Base-by-base conservation (phyloP, 2,113 vertebrate genomes). In the Isichthys henryi region DNA sequence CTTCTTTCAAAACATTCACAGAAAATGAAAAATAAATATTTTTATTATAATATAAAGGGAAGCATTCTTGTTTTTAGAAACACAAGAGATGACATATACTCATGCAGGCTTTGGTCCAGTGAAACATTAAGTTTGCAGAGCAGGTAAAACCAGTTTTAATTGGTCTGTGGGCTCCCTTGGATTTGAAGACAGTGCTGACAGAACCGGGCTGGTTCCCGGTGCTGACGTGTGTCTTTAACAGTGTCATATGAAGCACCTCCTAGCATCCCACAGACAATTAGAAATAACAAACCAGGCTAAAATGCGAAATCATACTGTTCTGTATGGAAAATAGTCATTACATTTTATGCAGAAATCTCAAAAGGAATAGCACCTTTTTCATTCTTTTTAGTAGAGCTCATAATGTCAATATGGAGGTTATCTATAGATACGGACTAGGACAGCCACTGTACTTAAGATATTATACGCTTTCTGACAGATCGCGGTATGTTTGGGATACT, bases 91-190 rank as follows among this genome's bases (percentile, higher is more conserved):
- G 23, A 49, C 66, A 62, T 48, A n/a, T 39, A 39, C 39, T 39
- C 39, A 39, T 39, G 39, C 46, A 17, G n/a, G 82, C 45, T 49
- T 13, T 11, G 43, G 31, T 70, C 23, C 70, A 17, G 45, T 89
- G 49, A 86, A 89, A 89, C 56, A 62, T 86, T 62, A 85, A 86
- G 50, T 66, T 19, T 23, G 5, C 17, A 52, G 17, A 70, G 13
- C 88, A 82, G 48, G 70, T 52, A 43, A 82, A 89, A 82, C 88
- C 80, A 86, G 82, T 49, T 86, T 48, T 86, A 86, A 86, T 49
- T 70, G 23, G 82, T 84, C 45, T 62, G 39, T 62, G 52, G 80
- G 13, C 39, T 35, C 4, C n/a, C n/a, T 39, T 39, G 49, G 46
- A 80, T 53, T 27, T 82, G 45, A 70, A 23, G 50, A 9, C 31